These are phyloP conservation scores for Pantherophis vulpinus DNA, from an alignment of 2,797 vertebrate species.

Conservation along the genomic window DNA sequence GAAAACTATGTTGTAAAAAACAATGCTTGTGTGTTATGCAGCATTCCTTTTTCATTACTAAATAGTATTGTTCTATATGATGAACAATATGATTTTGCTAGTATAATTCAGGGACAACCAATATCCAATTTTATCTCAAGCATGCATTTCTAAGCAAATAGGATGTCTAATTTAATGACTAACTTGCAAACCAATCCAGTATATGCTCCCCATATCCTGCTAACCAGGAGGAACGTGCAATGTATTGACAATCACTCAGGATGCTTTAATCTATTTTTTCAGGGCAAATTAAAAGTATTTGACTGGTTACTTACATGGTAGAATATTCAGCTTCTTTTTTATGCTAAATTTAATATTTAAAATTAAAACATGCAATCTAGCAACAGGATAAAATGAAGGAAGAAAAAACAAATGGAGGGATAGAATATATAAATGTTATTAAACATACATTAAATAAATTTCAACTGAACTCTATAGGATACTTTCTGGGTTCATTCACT, in stretches of 20 bases:
- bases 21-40: background rate
- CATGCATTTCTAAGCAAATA: background rate
- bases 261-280: background rate
- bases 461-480: background rate
- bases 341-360: background rate
- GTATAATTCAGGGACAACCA: background rate
- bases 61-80: background rate
- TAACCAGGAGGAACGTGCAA: background rate
- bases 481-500: background rate
- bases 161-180: background rate
- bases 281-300: background rate
- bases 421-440: background rate
- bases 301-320: background rate
- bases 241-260: background rate
- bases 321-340: conserved; percentile 9
- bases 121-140: background rate
- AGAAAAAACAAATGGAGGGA: background rate
- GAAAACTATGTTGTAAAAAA: background rate
- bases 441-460: background rate
- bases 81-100: background rate
- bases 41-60: background rate
- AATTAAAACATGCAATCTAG: background rate
- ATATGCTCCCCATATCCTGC: background rate
- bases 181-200: background rate
- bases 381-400: background rate